Evolutionary conservation across 2,113 vertebrate species (phyloP), one percentile per base, ranked within the genome.

Genomic region (Limnothrissa miodon): DNA sequence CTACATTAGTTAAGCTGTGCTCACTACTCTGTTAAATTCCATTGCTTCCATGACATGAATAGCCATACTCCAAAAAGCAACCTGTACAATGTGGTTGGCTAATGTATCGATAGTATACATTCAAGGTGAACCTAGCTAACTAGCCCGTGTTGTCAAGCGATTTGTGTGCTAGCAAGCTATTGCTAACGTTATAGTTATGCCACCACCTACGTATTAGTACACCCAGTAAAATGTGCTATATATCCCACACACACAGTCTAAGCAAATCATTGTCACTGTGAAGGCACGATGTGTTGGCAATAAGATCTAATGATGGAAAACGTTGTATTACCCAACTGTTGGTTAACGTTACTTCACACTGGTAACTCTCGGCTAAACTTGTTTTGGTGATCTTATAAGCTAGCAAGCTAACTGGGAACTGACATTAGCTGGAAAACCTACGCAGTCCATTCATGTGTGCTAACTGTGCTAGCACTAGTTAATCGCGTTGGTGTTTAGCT

Each of bases 131-230:
- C 29, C 25, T 36, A 74, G 66, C 46, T 39, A 56, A 44, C 80
- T 82, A 84, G 85, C 80, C 23, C 33, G 48, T 45, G 29, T 70
- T 84, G 82, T 39, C 83, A 80, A 62, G 19, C 74, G 81, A 79
- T 45, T 42, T 62, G 46, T 56, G 44, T 70, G 82, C 80, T 78
- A 45, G 23, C 78, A 48, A 82, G 25, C 33, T 53, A 29, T 17
- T 46, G 66, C 66, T 74, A 74, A 13, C 33, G 33, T 33, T 74
- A 29, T 74, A 33, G 25, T 74, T 74, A 5, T 36, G 33, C 33
- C 5, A 33, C 66, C 19, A 74, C 29, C 29, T 74, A 74, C 29
- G 33, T 66, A 8, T 66, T 7, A 13, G 11, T 74, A 36, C 29
- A 3, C 29, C 66, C 66, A 36, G 13, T 39, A 33, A n/a, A 74